Evolutionary conservation across 2,888 invertebrate genomes (phyloP).

Genomic region (Macropis europaea): DNA sequence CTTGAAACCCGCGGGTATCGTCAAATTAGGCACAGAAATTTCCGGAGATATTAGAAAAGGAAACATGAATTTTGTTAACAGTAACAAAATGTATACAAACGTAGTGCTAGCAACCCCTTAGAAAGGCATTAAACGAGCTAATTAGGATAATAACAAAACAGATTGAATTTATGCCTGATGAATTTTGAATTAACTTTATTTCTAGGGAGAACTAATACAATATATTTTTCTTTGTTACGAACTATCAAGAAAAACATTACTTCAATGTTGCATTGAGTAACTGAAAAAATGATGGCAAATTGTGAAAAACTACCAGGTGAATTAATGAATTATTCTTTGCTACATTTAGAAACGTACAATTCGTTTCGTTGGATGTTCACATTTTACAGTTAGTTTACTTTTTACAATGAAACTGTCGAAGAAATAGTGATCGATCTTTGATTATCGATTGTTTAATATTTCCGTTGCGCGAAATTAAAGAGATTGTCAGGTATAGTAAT

Average conservation of each 20-base stretch:
- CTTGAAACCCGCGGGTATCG: too few relatives aligned
- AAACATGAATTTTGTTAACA: conserved; percentile 20
- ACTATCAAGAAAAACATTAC: background rate
- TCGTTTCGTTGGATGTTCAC: background rate
- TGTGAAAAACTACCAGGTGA: background rate
- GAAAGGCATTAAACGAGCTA: conserved; percentile 25
- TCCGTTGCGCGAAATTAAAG: too few relatives aligned
- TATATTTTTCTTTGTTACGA: conserved; percentile 1
- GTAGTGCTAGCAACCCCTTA: conserved; percentile 28
- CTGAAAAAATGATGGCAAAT: background rate
- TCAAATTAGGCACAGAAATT: too few relatives aligned
- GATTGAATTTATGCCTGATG: conserved; percentile 18
- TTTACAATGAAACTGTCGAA: background rate
- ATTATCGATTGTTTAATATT: background rate
- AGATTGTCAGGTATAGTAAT: background rate
- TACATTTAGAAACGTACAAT: background rate
- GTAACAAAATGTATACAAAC: conserved; percentile 1
- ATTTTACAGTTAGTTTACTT: background rate
- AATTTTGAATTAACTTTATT: conserved; percentile 20
- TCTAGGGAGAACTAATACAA: conserved; percentile 7
- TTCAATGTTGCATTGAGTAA: background rate
- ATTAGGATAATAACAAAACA: conserved; percentile 2
- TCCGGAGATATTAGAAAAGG: too few relatives aligned
- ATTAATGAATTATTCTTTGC: background rate
- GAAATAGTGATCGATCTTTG: background rate